phyloP scores from a whole-genome alignment of 1,140 invertebrate genomes.

The Lepidurus apus region DNA sequence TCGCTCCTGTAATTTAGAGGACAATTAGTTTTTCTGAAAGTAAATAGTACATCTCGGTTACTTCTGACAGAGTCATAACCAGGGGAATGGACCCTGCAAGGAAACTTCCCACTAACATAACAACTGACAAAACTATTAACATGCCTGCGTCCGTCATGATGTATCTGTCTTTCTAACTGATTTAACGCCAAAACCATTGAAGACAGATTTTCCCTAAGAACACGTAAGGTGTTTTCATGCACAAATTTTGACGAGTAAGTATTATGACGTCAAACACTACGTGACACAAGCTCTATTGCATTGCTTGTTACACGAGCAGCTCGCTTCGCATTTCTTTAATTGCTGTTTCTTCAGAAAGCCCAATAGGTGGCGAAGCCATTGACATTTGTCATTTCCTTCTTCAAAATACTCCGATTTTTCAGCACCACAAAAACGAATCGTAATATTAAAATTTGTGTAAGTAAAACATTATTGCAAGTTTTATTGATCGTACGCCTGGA shows the following conservation, averaged over 20 bases:
- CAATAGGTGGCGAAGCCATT: too few species aligned
- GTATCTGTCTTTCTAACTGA: background rate
- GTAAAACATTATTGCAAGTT: too few species aligned
- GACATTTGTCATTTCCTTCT: too few species aligned
- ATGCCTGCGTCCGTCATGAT: conserved; percentile 33
- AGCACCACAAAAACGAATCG: too few species aligned
- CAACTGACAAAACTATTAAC: conserved; percentile 55
- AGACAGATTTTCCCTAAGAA: background rate
- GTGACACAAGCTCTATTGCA: too few species aligned
- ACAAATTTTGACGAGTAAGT: background rate
- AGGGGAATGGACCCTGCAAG: conserved; percentile 88
- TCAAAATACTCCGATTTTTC: too few species aligned
- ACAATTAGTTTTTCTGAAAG: conserved; percentile 32
- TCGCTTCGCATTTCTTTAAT: too few species aligned
- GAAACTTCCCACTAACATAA: conserved; percentile 94
- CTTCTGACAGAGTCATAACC: conserved; percentile 88
- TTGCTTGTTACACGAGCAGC: too few species aligned
- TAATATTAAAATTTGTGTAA: too few species aligned
- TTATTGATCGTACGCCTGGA: too few species aligned
- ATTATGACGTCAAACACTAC: background rate
- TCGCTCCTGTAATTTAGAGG: conserved; percentile 69
- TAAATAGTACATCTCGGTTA: conserved; percentile 47
- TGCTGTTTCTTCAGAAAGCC: too few species aligned
- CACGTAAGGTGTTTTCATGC: background rate
- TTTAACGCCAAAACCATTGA: background rate